Evolutionary conservation across 1,140 invertebrate species (phyloP).

Genomic region (Bilobella aurantiaca): DNA sequence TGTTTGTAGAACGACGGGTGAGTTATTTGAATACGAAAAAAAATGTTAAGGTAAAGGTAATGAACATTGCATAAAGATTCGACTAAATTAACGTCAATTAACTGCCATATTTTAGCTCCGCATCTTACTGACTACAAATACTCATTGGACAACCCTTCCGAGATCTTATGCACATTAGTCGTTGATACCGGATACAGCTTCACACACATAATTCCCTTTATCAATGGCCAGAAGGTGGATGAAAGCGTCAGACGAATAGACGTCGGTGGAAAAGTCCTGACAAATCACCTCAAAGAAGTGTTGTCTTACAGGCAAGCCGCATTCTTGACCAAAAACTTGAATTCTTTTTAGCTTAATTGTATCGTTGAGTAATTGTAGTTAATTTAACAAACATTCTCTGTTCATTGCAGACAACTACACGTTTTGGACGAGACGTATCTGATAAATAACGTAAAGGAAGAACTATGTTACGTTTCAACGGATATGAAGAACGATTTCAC

Average conservation of each 20-base stretch:
- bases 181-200: constrained; percentile 93
- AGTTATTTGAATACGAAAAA: constrained; percentile 26
- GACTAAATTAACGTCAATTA: neutral
- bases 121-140: constrained; percentile 47
- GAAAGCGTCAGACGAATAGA: constrained; percentile 73
- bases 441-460: constrained; percentile 97
- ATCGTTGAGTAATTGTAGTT: neutral
- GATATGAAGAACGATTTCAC: constrained; percentile 78
- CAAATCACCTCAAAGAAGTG: constrained; percentile 96
- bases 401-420: constrained; percentile 65
- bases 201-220: constrained; percentile 86
- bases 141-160: constrained; percentile 39
- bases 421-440: constrained; percentile 99
- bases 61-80: neutral
- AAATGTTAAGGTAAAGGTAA: too few species aligned
- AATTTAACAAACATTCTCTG: neutral
- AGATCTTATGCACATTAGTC: constrained; percentile 62
- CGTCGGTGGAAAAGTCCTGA: constrained; percentile 92
- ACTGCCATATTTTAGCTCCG: constrained; percentile 39
- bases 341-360: neutral
- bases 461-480: constrained; percentile 84
- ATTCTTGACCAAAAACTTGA: too few species aligned
- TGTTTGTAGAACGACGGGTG: constrained; percentile 67
- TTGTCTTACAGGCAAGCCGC: constrained; percentile 69
- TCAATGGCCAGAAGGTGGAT: constrained; percentile 74